Percentiles rank a stretch among this genome's conserved stretches.
phyloP scores from a whole-genome alignment of 2,113 vertebrate species.

The Coturnix japonica region DNA sequence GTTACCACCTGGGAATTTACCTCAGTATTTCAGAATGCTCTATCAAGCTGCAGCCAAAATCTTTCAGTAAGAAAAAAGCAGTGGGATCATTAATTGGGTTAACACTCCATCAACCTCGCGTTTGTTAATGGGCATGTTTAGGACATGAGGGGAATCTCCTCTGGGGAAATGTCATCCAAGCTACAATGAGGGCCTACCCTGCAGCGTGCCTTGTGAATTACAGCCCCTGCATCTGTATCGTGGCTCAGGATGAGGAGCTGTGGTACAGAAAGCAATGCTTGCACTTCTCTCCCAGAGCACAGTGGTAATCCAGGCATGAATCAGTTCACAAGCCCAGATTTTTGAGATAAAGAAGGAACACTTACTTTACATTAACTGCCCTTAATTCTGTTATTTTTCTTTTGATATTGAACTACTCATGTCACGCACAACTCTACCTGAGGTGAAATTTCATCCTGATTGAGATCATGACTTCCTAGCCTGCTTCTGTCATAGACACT shows the following conservation, averaged over 20 bases:
- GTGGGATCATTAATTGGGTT: constrained; percentile 7
- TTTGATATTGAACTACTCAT: background rate
- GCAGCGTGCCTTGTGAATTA: background rate
- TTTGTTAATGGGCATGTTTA: constrained; percentile 27
- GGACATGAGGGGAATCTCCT: background rate
- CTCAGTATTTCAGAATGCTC: constrained; percentile 24
- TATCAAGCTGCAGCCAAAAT: background rate
- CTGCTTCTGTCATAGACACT: background rate
- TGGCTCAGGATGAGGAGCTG: background rate
- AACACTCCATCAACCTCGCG: background rate
- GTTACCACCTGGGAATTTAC: background rate
- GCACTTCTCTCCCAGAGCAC: rapidly evolving
- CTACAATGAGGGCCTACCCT: background rate
- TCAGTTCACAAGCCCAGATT: background rate
- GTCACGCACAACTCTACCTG: background rate
- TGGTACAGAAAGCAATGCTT: rapidly evolving
- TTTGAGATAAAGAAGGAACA: background rate
- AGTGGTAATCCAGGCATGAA: background rate
- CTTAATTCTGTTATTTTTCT: background rate
- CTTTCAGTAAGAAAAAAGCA: background rate
- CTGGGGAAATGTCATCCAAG: background rate
- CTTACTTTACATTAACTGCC: background rate
- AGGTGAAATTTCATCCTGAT: rapidly evolving
- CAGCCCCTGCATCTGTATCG: rapidly evolving
- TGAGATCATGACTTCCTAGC: background rate